Evolutionary conservation across 1,140 invertebrate species (phyloP), one percentile per base, ranked within the genome.

Genomic region (Cherax destructor): DNA sequence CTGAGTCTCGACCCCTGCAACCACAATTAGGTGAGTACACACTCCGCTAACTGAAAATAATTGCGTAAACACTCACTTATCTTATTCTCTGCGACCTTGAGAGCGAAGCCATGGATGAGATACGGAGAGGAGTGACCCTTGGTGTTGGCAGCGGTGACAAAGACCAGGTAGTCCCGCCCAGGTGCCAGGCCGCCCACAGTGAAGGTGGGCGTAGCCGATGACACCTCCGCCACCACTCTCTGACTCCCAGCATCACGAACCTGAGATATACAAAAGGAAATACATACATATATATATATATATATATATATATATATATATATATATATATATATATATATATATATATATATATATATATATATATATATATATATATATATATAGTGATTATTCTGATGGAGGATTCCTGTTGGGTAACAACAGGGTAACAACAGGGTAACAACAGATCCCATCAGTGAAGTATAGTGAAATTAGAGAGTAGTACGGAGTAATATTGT

Each of bases 41-140:
- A 41, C 30, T 41, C 30, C 56, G 16, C 56, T 41, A 41, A 2
- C 30, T 41, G 30, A 2, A 41, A 41, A 41, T 41, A 41, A 41
- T 41, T 41, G 30, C 30, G 0, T 41, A 41, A 41, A 18, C 7
- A 88, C 86, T 88, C 41, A 88, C 86, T 88, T 41, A 88, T 96
- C 93, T 97, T 96, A 94, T 96, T 97, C 93, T 97, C 97, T 3
- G 97, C 97, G 94, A 98, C 97, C 94, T 97, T 97, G 93, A 98
- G 96, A 89, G 97, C 97, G 93, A 97, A 97, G 93, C 98, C 97
- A 93, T 98, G 97, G 18, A 98, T 95, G 0, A 97, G 95, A 88
- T 97, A 96, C 47, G 96, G 96, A 93, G 98, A 97, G 91, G 97
- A 97, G 86, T 96, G 96, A 77, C 98, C 98, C 94, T 98, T 98